phyloP scores from a whole-genome alignment of 2,888 invertebrate genomes.

The Folsomia candida region DNA sequence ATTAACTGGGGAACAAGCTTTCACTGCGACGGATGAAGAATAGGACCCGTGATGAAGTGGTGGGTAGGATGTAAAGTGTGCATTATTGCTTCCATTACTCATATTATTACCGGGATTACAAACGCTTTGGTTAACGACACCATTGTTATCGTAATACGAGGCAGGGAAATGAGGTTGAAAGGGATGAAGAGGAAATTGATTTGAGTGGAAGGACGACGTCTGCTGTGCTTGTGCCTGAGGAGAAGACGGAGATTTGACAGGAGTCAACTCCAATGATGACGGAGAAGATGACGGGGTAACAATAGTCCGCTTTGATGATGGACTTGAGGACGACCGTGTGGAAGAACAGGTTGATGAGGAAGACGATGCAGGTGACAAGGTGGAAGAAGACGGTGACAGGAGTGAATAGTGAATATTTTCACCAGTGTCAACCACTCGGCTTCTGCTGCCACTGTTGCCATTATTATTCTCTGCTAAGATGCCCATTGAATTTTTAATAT shows the following conservation, averaged over 20 bases:
- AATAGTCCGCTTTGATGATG: slow-evolving; percentile 21
- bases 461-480: slow-evolving; percentile 18
- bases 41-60: slow-evolving; percentile 24
- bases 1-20: slow-evolving; percentile 23
- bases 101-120: slow-evolving; percentile 23
- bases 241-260: slow-evolving; percentile 32
- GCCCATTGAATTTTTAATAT: slow-evolving; percentile 29
- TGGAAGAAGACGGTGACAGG: slow-evolving; percentile 37
- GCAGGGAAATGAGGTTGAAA: slow-evolving; percentile 6
- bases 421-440: slow-evolving; percentile 18
- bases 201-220: slow-evolving; percentile 29
- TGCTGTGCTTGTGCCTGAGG: neutral
- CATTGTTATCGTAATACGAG: slow-evolving; percentile 13
- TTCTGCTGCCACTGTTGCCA: slow-evolving; percentile 14
- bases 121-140: slow-evolving; percentile 20
- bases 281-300: slow-evolving; percentile 17
- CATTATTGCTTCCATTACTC: slow-evolving; percentile 9
- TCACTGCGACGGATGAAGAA: neutral
- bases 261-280: slow-evolving; percentile 16
- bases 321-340: slow-evolving; percentile 31
- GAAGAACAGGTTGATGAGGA: slow-evolving; percentile 26
- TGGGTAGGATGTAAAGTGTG: slow-evolving; percentile 31
- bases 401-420: slow-evolving; percentile 37
- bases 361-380: slow-evolving; percentile 23
- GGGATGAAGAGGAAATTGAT: slow-evolving; percentile 27